Percentiles rank a stretch among this genome's conserved stretches.
phyloP scores from a whole-genome alignment of 2,797 vertebrate species.

The Acanthiza pusilla region DNA sequence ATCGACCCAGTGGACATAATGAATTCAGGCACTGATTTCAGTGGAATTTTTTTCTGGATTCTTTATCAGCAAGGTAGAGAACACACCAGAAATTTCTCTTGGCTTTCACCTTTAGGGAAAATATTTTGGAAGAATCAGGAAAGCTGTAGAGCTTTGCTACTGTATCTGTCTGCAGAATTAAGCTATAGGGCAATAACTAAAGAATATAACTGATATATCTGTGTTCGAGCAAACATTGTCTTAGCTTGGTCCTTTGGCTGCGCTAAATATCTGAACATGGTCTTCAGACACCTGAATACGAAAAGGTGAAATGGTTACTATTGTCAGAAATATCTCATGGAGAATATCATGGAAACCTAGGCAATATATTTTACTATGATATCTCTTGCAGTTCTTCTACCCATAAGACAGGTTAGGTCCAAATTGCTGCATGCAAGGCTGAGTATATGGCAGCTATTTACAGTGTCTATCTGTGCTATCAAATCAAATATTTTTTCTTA shows the following conservation, averaged over 20 bases:
- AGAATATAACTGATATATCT: not conserved
- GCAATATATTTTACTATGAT: not conserved
- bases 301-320: not conserved
- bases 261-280: not conserved
- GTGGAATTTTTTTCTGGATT: not conserved
- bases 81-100: not conserved
- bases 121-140: not conserved
- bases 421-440: not conserved
- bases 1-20: not conserved
- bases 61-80: not conserved
- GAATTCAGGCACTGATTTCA: not conserved
- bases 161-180: not conserved
- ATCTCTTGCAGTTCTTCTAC: not conserved
- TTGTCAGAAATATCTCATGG: not conserved
- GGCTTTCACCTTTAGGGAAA: not conserved
- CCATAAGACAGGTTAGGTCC: not conserved
- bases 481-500: not conserved
- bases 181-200: not conserved
- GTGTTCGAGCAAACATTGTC: not conserved
- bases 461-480: not conserved
- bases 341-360: not conserved
- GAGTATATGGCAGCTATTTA: not conserved
- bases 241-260: not conserved
- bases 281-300: not conserved
- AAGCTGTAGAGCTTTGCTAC: not conserved